Evolutionary conservation across 1,140 invertebrate genomes (phyloP).

Genomic region (Globodera rostochiensis): DNA sequence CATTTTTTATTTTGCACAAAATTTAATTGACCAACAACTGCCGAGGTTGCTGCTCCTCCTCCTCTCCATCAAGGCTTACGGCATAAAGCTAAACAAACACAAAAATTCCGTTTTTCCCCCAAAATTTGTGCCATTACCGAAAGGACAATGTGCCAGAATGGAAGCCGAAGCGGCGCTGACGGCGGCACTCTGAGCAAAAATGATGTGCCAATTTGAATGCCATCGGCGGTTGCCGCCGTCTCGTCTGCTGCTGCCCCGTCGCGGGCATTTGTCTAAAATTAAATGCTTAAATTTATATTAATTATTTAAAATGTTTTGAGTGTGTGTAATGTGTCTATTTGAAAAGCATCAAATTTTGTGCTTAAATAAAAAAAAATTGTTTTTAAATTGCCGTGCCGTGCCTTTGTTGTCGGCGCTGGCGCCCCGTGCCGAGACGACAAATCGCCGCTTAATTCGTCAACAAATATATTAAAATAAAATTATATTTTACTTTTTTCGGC

Average conservation of each 20-base stretch:
- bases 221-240: background rate
- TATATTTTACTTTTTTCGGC: background rate
- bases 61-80: too few species aligned
- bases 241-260: background rate
- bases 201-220: constrained; percentile 2
- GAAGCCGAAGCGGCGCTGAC: constrained; percentile 11
- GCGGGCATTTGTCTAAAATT: background rate
- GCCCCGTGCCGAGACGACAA: background rate
- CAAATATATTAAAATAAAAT: background rate
- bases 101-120: too few species aligned
- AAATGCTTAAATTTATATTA: background rate
- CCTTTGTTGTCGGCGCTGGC: background rate
- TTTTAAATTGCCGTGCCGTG: background rate
- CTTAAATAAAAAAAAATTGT: too few species aligned
- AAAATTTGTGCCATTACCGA: background rate
- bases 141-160: constrained; percentile 1
- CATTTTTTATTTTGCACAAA: too few species aligned
- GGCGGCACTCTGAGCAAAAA: constrained; percentile 18
- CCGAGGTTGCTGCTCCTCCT: too few species aligned
- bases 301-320: too few species aligned
- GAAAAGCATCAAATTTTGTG: too few species aligned
- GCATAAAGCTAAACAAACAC: too few species aligned
- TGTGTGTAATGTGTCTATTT: too few species aligned
- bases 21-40: too few species aligned
- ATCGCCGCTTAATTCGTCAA: background rate